A percentile compares a stretch with the other conserved stretches of the same genome.
Conservation (phyloP, 2,888 invertebrate genomes). For the Lepetodrilus schrolli region DNA sequence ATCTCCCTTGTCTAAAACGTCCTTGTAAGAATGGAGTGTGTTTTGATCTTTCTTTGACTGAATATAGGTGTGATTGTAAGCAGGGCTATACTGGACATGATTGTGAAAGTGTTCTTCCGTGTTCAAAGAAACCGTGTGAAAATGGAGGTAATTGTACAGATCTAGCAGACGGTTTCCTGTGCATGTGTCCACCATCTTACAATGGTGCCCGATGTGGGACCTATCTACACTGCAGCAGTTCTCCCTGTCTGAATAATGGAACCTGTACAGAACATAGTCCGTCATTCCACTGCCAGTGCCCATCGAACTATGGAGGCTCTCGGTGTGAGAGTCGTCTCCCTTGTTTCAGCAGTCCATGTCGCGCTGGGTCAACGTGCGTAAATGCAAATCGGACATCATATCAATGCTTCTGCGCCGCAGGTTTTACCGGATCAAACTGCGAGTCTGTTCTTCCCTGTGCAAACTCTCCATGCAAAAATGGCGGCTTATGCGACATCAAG, state of each 20-base stretch:
- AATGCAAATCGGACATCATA: constrained; percentile 6
- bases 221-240: constrained; percentile 45
- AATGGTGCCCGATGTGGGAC: constrained; percentile 47
- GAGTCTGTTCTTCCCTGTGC: constrained; percentile 46
- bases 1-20: constrained; percentile 44
- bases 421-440: constrained; percentile 42
- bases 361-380: constrained; percentile 38
- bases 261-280: constrained; percentile 40
- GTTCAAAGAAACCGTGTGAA: constrained; percentile 52
- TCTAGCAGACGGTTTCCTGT: constrained; percentile 44
- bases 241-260: constrained; percentile 50
- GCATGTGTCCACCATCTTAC: constrained; percentile 53
- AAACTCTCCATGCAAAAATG: constrained; percentile 52
- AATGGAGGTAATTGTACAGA: constrained; percentile 56
- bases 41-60: constrained; percentile 32
- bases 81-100: constrained; percentile 33
- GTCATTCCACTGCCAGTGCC: constrained; percentile 46
- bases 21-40: constrained; percentile 54
- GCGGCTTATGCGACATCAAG: constrained; percentile 45
- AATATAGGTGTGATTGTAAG: constrained; percentile 41
- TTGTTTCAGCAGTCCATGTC: constrained; percentile 39
- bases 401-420: constrained; percentile 39
- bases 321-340: constrained; percentile 44
- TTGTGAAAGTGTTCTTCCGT: constrained; percentile 42
- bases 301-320: constrained; percentile 43